Evolutionary conservation across 2,113 vertebrate species (phyloP).

Genomic region (Artemisiospiza belli): DNA sequence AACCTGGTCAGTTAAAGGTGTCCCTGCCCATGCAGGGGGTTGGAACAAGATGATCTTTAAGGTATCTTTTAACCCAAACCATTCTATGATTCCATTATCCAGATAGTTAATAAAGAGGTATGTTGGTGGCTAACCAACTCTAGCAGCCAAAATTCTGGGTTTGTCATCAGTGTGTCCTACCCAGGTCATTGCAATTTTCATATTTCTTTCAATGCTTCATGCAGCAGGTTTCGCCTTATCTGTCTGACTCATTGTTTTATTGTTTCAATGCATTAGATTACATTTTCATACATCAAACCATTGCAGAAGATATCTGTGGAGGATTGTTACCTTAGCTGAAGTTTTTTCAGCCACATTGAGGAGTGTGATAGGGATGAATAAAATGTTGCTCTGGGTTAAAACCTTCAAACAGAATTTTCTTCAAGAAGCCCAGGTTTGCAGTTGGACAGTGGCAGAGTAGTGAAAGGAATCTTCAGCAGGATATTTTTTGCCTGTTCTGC

Average conservation of each 20-base stretch:
- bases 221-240: background rate
- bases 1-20: background rate
- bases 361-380: background rate
- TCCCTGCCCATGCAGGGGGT: background rate
- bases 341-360: background rate
- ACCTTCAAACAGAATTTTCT: slow-evolving; percentile 13
- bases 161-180: background rate
- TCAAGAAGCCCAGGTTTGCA: background rate
- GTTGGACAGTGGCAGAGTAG: background rate
- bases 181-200: background rate
- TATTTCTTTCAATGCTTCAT: background rate
- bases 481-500: background rate
- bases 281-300: background rate
- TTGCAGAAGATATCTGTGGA: background rate
- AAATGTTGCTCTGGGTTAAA: background rate
- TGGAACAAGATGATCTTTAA: background rate
- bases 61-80: background rate
- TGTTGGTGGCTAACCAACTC: background rate
- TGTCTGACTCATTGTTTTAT: background rate
- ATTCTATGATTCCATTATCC: background rate
- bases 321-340: background rate
- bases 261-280: background rate
- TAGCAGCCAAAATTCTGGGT: background rate
- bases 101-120: background rate
- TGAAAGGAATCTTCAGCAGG: background rate